Evolutionary conservation across 2,888 invertebrate species (phyloP).

Genomic region (Caenorhabditis sp.): DNA sequence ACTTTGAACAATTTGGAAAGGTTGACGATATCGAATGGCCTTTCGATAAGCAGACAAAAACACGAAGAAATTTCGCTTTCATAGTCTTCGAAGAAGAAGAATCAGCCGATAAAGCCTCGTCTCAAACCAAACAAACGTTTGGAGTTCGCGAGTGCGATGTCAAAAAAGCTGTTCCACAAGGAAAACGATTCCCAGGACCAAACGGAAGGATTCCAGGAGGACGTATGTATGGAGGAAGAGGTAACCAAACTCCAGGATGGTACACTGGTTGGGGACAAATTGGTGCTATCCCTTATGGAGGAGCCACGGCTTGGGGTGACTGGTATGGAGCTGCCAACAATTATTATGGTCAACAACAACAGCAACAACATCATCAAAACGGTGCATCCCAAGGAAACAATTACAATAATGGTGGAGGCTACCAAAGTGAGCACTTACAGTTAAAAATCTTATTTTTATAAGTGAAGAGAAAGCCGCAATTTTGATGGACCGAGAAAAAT

Average conservation of each 20-base stretch:
- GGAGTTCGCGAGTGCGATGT: slow-evolving; percentile 71
- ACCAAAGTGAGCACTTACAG: slow-evolving; percentile 22
- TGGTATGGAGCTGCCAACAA: slow-evolving; percentile 54
- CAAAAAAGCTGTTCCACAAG: slow-evolving; percentile 71
- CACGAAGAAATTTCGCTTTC: slow-evolving; percentile 70
- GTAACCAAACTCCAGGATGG: slow-evolving; percentile 45
- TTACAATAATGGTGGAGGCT: slow-evolving; percentile 5
- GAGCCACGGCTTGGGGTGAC: slow-evolving; percentile 51
- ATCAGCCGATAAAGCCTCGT: slow-evolving; percentile 68
- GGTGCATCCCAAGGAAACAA: slow-evolving; percentile 31
- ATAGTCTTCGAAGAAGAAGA: slow-evolving; percentile 71
- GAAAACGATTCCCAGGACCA: slow-evolving; percentile 51
- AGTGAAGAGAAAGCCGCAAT: too few species aligned
- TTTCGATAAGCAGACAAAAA: slow-evolving; percentile 65
- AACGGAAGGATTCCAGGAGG: slow-evolving; percentile 40
- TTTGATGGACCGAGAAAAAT: too few species aligned
- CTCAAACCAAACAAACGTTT: slow-evolving; percentile 66
- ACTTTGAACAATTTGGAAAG: slow-evolving; percentile 70
- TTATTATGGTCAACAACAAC: slow-evolving; percentile 46
- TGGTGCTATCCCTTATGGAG: slow-evolving; percentile 60
- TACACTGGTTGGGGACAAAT: slow-evolving; percentile 54
- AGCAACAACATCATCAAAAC: slow-evolving; percentile 24
- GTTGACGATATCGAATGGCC: slow-evolving; percentile 71
- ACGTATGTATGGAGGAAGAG: slow-evolving; percentile 50
- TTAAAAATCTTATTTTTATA: too few species aligned